phyloP scores from a whole-genome alignment of 1,140 invertebrate genomes.

The Gerris buenoi region DNA sequence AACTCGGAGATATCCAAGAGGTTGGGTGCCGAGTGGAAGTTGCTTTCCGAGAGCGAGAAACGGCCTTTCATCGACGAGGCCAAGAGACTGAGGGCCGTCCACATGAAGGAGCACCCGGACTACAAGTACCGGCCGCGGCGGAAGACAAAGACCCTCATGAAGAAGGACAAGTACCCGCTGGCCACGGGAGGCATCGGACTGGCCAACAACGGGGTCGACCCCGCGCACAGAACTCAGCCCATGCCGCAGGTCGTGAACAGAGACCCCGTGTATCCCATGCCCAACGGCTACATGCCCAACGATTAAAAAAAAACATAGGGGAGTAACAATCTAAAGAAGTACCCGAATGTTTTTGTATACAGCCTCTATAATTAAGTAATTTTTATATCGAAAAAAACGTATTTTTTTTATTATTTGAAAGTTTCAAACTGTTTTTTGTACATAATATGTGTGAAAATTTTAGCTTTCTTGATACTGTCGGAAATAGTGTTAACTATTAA shows the following conservation, averaged over 20 bases:
- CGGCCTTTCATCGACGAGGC: conserved; percentile 99
- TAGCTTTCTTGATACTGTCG: too few relatives aligned
- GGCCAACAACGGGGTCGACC: conserved; percentile 14
- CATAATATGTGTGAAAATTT: too few relatives aligned
- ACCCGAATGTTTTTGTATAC: too few relatives aligned
- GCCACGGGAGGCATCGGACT: conserved; percentile 38
- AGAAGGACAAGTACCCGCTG: conserved; percentile 90
- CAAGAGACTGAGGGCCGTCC: conserved; percentile 89
- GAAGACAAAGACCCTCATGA: conserved; percentile 86
- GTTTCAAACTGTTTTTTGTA: too few relatives aligned
- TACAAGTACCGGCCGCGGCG: conserved; percentile 90
- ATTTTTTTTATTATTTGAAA: too few relatives aligned
- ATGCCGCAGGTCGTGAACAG: conserved; percentile 31
- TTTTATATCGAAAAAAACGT: too few relatives aligned
- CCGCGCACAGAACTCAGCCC: conserved; percentile 22
- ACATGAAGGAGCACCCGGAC: conserved; percentile 99
- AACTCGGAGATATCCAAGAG: conserved; percentile 97
- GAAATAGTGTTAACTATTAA: too few relatives aligned
- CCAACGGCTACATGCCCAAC: conserved; percentile 92
- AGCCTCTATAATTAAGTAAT: too few relatives aligned
- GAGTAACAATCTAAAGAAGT: too few relatives aligned
- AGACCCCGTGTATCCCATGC: conserved; percentile 69
- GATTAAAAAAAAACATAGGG: too few relatives aligned
- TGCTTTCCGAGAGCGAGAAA: conserved; percentile 90
- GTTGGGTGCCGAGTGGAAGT: conserved; percentile 95